Percentiles rank a stretch among this genome's conserved stretches.
phyloP scores from a whole-genome alignment of 2,888 invertebrate genomes.

The Tinea semifulvella region DNA sequence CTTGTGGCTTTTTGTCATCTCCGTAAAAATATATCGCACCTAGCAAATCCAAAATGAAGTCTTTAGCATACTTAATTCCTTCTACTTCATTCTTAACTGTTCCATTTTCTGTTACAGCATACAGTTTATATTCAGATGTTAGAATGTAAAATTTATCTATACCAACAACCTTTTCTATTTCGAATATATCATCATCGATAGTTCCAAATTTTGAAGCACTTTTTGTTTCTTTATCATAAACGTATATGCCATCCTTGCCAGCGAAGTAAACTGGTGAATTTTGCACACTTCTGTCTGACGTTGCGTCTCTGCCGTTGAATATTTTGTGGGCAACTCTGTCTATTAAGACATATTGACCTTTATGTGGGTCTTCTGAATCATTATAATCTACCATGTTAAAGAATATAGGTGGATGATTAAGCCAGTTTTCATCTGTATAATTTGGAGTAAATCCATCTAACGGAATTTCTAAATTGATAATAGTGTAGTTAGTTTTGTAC shows the following conservation, averaged over 20 bases:
- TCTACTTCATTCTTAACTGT: not conserved
- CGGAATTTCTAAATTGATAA: not conserved
- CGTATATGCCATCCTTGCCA: not conserved
- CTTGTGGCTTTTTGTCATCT: not conserved
- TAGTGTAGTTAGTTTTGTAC: slow-evolving; percentile 1
- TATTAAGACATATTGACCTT: slow-evolving; percentile 4
- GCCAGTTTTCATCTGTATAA: not conserved
- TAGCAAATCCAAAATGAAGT: not conserved
- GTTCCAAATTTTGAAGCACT: not conserved
- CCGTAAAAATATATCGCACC: slow-evolving; percentile 5
- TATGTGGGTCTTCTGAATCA: not conserved
- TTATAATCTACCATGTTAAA: not conserved
- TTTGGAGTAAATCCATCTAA: not conserved
- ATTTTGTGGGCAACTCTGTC: not conserved
- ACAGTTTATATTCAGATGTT: not conserved
- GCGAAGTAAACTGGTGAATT: not conserved
- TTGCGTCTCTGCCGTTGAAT: not conserved
- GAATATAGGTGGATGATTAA: slow-evolving; percentile 1
- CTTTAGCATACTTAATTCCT: slow-evolving; percentile 2
- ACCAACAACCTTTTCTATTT: not conserved
- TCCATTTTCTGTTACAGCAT: not conserved
- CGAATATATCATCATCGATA: not conserved
- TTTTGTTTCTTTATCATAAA: slow-evolving; percentile 1
- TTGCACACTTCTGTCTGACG: not conserved
- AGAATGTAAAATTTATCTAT: slow-evolving; percentile 2